Base-by-base conservation (phyloP, 1,140 invertebrate species). In the Notospermus geniculatus region DNA sequence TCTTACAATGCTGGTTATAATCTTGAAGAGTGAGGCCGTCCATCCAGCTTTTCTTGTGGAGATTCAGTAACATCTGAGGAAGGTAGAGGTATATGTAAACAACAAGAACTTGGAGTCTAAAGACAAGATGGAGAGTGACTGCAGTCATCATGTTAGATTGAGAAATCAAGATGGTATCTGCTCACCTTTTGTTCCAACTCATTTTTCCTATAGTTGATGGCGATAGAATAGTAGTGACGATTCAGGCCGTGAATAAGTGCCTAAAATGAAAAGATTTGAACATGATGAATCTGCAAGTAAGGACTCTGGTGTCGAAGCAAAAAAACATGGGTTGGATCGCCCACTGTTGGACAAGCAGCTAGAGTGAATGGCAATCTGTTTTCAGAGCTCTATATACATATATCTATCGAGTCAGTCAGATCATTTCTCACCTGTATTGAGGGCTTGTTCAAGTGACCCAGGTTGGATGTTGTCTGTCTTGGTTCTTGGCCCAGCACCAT, bases 31-130 rank as follows among this genome's bases (percentile, higher is more conserved):
- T 93, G 2, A 99, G 86, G 23, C 97, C 97, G 83, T 99, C 97
- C 87, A 97, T 97, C 97, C 97, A 99, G 1, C 93, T 97, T 81
- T 98, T 97, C 83, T 99, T 99, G 79, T 99, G 94, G 52, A 99
- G 84, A 85, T 99, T 99, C 29, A 99, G 82, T 41, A 99, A 83
- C 97, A 99, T 99, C 85, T 97, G 57, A 15, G n/a, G n/a, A n/a
- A n/a, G n/a, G n/a, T n/a, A n/a, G 22, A 32, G 50, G 32, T 15
- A 36, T 7, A 36, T 36, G 57, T 66, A 28, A 36, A n/a, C 58
- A 19, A 46, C 32, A 36, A 36, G 32, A 4, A 36, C 32, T 36
- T n/a, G n/a, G n/a, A n/a, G n/a, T n/a, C n/a, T n/a, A n/a, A n/a
- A n/a, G n/a, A n/a, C n/a, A n/a, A n/a, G n/a, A n/a, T n/a, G n/a